Percentiles rank a stretch among this genome's conserved stretches.
Evolutionary conservation across 2,113 vertebrate genomes (phyloP).

Genomic region (Malurus elegans): DNA sequence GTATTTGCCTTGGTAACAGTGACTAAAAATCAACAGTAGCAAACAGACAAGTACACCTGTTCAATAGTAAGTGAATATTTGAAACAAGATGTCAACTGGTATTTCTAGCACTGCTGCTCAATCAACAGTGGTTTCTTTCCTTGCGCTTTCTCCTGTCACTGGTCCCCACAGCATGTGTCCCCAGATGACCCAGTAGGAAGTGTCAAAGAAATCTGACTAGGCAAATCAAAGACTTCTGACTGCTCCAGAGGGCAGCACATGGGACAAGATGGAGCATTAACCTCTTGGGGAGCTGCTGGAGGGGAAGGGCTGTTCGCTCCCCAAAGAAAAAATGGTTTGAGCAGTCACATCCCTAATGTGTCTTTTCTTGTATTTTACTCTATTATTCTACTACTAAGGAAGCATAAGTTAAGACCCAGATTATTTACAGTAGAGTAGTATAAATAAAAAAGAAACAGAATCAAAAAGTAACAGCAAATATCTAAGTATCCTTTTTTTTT

Average conservation of each 20-base stretch:
- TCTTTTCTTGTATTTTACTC: not conserved
- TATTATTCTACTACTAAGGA: not conserved
- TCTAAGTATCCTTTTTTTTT: not conserved
- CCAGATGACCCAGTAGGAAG: not conserved
- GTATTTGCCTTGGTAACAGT: not conserved
- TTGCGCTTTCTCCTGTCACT: not conserved
- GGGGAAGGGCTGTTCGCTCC: not conserved
- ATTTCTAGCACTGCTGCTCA: not conserved
- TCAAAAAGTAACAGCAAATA: not conserved
- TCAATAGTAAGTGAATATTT: not conserved
- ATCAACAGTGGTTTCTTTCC: not conserved
- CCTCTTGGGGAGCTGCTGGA: not conserved
- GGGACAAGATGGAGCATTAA: not conserved
- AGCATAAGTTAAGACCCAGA: not conserved
- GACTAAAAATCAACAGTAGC: not conserved
- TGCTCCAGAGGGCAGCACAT: not conserved
- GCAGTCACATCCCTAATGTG: fast-evolving
- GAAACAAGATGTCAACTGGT: not conserved
- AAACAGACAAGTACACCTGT: not conserved
- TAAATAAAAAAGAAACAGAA: not conserved
- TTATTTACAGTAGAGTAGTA: not conserved
- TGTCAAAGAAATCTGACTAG: not conserved
- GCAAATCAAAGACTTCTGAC: not conserved
- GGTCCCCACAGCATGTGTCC: not conserved
- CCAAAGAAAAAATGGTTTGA: not conserved